Conservation (phyloP, 2,797 vertebrate species). For the Melanotaenia boesemani region DNA sequence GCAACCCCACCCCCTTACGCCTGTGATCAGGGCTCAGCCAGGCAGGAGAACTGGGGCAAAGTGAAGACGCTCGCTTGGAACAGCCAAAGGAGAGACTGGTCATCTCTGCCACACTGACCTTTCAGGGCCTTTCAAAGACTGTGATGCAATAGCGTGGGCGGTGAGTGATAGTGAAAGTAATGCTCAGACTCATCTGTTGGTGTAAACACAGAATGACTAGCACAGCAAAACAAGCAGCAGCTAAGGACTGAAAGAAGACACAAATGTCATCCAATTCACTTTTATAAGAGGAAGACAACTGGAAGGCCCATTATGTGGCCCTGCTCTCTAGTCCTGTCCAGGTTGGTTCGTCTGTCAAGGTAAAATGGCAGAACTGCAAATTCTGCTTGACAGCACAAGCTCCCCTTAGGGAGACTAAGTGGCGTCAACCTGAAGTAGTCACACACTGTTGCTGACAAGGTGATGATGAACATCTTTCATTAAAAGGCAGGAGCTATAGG, state of each 20-base stretch:
- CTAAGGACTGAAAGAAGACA: slow-evolving; percentile 46
- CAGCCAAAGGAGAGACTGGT: slow-evolving; percentile 62
- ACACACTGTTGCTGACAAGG: slow-evolving; percentile 76
- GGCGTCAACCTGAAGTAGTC: slow-evolving; percentile 75
- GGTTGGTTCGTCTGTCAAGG: slow-evolving; percentile 63
- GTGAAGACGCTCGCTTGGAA: slow-evolving; percentile 61
- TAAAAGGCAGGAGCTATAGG: slow-evolving; percentile 65
- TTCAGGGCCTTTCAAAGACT: slow-evolving; percentile 67
- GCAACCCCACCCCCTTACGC: slow-evolving; percentile 57
- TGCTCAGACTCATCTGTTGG: slow-evolving; percentile 64
- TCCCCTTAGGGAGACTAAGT: slow-evolving; percentile 75
- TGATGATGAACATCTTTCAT: slow-evolving; percentile 84
- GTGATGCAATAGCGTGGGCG: slow-evolving; percentile 54
- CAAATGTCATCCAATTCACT: slow-evolving; percentile 52
- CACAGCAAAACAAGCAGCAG: slow-evolving; percentile 42
- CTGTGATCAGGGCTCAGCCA: slow-evolving; percentile 67
- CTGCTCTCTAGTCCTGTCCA: slow-evolving; percentile 50
- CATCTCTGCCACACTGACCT: slow-evolving; percentile 71
- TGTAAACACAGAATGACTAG: slow-evolving; percentile 65
- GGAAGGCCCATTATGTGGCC: slow-evolving; percentile 63
- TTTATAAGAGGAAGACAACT: slow-evolving; percentile 56
- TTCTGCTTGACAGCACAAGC: slow-evolving; percentile 66
- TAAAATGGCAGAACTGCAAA: slow-evolving; percentile 74
- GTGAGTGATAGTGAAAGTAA: slow-evolving; percentile 62
- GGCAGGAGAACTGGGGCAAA: slow-evolving; percentile 76